Percentiles rank a stretch among this genome's conserved stretches.
Evolutionary conservation across 2,797 vertebrate genomes (phyloP).

Genomic region (Decapterus maruadsi): DNA sequence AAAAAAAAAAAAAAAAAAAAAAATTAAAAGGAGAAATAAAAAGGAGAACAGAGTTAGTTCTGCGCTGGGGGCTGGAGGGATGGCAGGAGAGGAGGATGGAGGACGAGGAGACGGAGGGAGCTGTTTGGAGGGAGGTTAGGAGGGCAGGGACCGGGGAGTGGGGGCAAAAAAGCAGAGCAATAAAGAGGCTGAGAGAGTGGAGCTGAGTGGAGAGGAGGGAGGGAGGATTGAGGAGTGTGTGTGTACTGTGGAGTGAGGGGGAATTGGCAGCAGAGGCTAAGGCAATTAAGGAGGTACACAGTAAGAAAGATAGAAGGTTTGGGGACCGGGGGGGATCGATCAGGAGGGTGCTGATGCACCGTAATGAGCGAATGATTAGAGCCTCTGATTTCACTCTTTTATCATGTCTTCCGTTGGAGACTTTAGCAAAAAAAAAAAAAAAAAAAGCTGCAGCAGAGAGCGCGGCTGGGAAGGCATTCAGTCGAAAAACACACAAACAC

Average conservation of each 20-base stretch:
- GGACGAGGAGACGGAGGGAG: too few relatives aligned
- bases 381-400: constrained; percentile 74
- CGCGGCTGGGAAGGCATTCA: constrained; percentile 46
- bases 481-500: constrained; percentile 44
- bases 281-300: constrained; percentile 78
- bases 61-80: constrained; percentile 53
- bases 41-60: constrained; percentile 73
- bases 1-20: constrained; percentile 73
- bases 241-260: constrained; percentile 25
- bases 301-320: constrained; percentile 73
- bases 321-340: constrained; percentile 58
- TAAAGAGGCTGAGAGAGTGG: constrained; percentile 47
- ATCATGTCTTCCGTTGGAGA: constrained; percentile 57
- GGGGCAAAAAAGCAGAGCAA: constrained; percentile 40
- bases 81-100: neutral
- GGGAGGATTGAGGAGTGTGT: constrained; percentile 42
- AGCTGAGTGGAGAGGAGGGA: constrained; percentile 31
- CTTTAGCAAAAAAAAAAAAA: constrained; percentile 13
- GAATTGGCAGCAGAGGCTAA: constrained; percentile 75
- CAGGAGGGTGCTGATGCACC: constrained; percentile 61
- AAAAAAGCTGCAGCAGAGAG: constrained; percentile 50
- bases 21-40: constrained; percentile 39
- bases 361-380: constrained; percentile 73
- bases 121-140: neutral
- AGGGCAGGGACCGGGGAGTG: neutral